Evolutionary conservation across 2,113 vertebrate genomes (phyloP), one percentile per base, ranked within the genome.

Genomic region (Rhinoderma darwinii): DNA sequence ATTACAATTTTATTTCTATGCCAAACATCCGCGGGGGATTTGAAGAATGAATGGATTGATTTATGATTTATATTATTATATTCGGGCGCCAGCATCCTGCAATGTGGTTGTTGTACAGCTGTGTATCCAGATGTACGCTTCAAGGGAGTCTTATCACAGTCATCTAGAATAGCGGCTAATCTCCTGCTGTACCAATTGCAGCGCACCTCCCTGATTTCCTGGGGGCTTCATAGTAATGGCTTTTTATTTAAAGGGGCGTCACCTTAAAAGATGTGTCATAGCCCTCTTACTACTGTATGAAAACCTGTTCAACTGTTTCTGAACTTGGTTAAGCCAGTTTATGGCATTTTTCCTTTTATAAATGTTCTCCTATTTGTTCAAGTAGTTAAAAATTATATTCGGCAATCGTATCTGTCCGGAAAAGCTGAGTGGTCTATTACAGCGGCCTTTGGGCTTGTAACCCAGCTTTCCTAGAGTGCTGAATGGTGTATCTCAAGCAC

Each of bases 71-170:
- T 6, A 72, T 73, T 80, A 41, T 66, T 81, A 41, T 41, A 41
- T 51, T 47, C 7, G n/a, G 66, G 68, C 25, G 47, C 76, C 70
- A 68, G 51, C 68, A 37, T 66, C 77, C 77, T 82, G 68, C 54
- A 17, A 84, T 74, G 41, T 61, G 25, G 30, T 61, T 77, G 59
- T 51, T 10, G 18, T 81, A 51, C 54, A 81, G 74, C 87, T 88
- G 87, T 66, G 78, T 81, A 35, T 74, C 68, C 83, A 88, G 88
- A 32, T 82, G 83, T 43, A 81, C 50, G 54, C 32, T 54, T 61
- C 51, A 44, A 30, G 47, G 27, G 61, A 88, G 22, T 63, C 32
- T 84, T 79, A 81, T 72, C 51, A 30, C 56, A 39, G 47, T 63
- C 32, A 59, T 86, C 77, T 82, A 56, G 5, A 30, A 56, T 43